Percentiles rank a stretch among this genome's conserved stretches.
Conservation (phyloP, 2,113 vertebrate genomes). For the Aphyosemion australe region DNA sequence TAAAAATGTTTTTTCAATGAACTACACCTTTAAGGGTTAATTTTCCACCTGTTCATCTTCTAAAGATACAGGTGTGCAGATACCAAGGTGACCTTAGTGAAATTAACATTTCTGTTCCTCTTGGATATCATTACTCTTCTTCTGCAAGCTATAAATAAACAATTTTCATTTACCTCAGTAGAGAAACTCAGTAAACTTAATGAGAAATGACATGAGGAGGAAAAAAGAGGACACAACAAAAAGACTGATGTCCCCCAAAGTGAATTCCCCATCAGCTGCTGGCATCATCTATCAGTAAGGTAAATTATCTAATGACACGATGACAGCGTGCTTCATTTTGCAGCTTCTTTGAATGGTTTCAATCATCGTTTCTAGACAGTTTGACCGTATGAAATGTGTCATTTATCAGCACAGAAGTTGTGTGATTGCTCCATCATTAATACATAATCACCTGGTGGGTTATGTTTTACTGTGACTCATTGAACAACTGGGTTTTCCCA, state of each 20-base stretch:
- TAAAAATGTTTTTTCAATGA: too few species aligned
- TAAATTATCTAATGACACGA: slow-evolving; percentile 26
- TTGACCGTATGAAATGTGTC: not conserved
- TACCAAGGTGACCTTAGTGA: too few species aligned
- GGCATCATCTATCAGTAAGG: slow-evolving; percentile 33
- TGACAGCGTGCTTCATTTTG: slow-evolving; percentile 49
- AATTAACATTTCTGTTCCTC: too few species aligned
- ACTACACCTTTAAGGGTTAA: too few species aligned
- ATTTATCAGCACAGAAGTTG: not conserved
- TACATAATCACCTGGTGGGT: not conserved
- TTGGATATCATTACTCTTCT: too few species aligned
- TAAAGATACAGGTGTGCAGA: too few species aligned
- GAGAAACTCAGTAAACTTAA: too few species aligned
- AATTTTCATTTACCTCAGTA: too few species aligned
- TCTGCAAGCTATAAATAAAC: too few species aligned
- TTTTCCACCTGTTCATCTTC: too few species aligned
- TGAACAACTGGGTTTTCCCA: slow-evolving; percentile 39
- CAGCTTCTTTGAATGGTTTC: not conserved
- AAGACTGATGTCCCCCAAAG: not conserved
- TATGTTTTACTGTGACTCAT: slow-evolving; percentile 21
- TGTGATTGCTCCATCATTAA: not conserved
- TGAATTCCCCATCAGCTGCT: slow-evolving; percentile 1
- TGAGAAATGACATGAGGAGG: too few species aligned
- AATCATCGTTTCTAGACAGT: not conserved
- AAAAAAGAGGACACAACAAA: not conserved